These are phyloP conservation scores for Graphium colonna DNA, from an alignment of 2,888 invertebrate species.

Conservation along the genomic window DNA sequence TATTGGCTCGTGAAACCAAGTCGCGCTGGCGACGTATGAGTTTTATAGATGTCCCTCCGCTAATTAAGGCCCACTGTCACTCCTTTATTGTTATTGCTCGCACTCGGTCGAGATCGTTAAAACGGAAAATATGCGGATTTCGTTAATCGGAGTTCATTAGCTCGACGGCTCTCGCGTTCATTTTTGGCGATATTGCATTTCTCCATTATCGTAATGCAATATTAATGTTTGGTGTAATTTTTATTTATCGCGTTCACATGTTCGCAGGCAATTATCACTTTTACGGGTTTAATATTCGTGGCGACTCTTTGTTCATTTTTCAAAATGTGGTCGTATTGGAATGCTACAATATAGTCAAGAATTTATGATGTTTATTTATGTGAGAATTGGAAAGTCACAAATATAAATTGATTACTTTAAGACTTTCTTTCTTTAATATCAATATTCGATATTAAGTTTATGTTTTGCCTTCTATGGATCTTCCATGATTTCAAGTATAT, in stretches of 20 bases:
- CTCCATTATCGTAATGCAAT: neutral
- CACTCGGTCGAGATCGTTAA: conserved; percentile 1
- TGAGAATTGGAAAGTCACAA: too few species aligned
- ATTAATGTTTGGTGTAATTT: neutral
- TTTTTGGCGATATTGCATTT: neutral
- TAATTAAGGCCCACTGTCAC: conserved; percentile 33
- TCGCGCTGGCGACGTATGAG: conserved; percentile 17
- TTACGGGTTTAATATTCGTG: too few species aligned
- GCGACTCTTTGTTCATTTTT: too few species aligned
- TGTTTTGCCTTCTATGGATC: too few species aligned
- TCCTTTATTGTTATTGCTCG: conserved; percentile 24
- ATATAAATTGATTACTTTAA: too few species aligned
- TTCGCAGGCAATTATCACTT: too few species aligned
- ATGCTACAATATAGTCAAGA: too few species aligned
- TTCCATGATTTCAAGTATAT: too few species aligned
- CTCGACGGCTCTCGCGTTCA: neutral
- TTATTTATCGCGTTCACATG: neutral
- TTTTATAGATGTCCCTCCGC: conserved; percentile 35
- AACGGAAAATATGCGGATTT: neutral
- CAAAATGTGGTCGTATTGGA: too few species aligned
- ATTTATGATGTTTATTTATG: too few species aligned
- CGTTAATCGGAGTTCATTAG: neutral
- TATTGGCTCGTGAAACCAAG: conserved; percentile 41
- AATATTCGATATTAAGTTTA: too few species aligned
- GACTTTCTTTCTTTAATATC: too few species aligned